Percentiles rank a stretch among this genome's conserved stretches.
Evolutionary conservation across 2,113 vertebrate genomes (phyloP).

Genomic region (Oncorhynchus kisutch): DNA sequence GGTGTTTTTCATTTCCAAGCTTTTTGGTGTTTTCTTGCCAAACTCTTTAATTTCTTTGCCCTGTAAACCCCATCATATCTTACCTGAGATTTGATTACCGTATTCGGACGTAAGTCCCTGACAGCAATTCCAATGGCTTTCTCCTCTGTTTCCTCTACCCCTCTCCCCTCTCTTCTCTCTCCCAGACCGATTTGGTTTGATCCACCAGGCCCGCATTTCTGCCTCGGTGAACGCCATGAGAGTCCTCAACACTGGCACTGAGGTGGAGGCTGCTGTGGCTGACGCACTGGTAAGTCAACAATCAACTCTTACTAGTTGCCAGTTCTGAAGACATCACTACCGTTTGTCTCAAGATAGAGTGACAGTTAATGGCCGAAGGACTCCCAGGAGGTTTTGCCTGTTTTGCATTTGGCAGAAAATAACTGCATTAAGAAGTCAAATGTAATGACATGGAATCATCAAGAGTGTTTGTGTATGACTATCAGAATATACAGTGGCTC

Average conservation of each 20-base stretch:
- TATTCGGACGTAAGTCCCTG: slow-evolving; percentile 87
- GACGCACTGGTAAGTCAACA: slow-evolving; percentile 89
- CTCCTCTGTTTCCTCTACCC: slow-evolving; percentile 23
- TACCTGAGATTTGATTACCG: neutral
- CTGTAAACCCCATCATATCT: neutral
- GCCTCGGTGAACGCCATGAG: slow-evolving; percentile 93
- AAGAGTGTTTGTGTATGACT: neutral
- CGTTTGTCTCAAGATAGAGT: too few relatives aligned
- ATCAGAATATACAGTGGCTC: neutral
- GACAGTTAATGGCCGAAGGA: neutral
- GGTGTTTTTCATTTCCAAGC: neutral
- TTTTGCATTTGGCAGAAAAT: neutral
- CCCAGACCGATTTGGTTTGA: slow-evolving; percentile 90
- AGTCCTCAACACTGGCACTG: slow-evolving; percentile 93
- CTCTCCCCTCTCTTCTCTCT: slow-evolving; percentile 48
- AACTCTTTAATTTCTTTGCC: neutral
- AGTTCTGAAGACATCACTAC: neutral
- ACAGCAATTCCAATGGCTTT: neutral
- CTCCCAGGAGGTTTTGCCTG: too few relatives aligned
- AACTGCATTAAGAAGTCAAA: neutral
- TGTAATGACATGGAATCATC: neutral
- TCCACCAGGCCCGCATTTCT: slow-evolving; percentile 91
- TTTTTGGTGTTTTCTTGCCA: neutral
- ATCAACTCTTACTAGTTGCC: too few relatives aligned
- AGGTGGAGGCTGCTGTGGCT: slow-evolving; percentile 94